Conservation (phyloP, 2,113 vertebrate species). For the Tachycineta bicolor region DNA sequence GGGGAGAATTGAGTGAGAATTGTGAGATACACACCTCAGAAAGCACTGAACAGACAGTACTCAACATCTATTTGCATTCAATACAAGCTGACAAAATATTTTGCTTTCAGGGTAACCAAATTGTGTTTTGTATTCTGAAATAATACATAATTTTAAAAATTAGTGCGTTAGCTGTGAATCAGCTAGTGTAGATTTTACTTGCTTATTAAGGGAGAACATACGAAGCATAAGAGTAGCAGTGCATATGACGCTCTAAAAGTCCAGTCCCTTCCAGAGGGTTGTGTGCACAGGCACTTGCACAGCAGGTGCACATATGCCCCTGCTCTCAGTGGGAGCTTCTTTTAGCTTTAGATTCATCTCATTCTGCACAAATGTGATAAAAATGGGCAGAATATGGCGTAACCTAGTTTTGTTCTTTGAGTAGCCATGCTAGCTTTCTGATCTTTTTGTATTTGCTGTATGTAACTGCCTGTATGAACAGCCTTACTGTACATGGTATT, state of each 20-base stretch:
- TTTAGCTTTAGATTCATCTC: neutral
- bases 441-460: neutral
- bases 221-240: neutral
- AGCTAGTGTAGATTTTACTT: neutral
- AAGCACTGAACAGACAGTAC: neutral
- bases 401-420: neutral
- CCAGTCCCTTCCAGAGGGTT: neutral
- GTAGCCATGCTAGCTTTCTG: neutral
- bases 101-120: neutral
- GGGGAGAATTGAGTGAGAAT: neutral
- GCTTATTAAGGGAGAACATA: neutral
- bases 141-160: neutral
- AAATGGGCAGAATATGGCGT: neutral
- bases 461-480: neutral
- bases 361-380: neutral
- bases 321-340: neutral
- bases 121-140: neutral
- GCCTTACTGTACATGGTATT: neutral
- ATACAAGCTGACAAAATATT: neutral
- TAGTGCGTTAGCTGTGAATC: neutral
- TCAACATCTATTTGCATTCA: neutral
- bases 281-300: neutral
- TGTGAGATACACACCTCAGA: neutral
- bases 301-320: too few species aligned
- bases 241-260: neutral